Evolutionary conservation across 2,888 invertebrate genomes (phyloP), one percentile per base, ranked within the genome.

Genomic region (Xylota sylvarum): DNA sequence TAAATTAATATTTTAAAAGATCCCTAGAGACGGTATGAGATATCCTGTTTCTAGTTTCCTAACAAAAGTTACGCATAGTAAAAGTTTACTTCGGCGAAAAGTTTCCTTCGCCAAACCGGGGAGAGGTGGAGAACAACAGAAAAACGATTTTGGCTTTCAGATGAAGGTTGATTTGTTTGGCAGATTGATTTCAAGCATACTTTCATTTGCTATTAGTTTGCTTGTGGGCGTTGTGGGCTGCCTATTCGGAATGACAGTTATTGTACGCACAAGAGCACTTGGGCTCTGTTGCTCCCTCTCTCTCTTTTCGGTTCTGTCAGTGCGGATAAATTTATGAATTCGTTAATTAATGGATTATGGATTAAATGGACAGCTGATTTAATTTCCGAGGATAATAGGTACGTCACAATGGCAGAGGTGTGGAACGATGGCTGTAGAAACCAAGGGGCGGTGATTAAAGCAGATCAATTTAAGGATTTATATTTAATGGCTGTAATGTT

Each of bases 321-420:
- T 64, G 37, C 30, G 52, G 58, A 58, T 58, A 27, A 32, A 50
- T 67, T 50, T 58, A 32, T 19, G 43, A 43, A 56, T 56, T 35
- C 55, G 46, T n/a, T 76, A 76, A 76, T 76, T 76, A 76, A 76
- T 65, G 76, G 56, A 76, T 76, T 76, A 65, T 27, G 74, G 65
- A 65, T 56, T 43, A 65, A 76, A 65, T 56, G 76, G 46, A 65
- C 27, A 65, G 32, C 46, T 35, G 65, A 76, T 48, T 65, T 46
- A 65, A 56, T 76, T 76, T 23, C 23, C 9, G n/a, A 52, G 40
- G 14, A 32, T 52, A 43, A 55, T 74, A 32, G 64, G 55, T 55
- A 27, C 52, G 52, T 14, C 14, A 5, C 48, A 37, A 48, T 48
- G 32, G 14, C 30, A 35, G 70, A 27, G 32, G 43, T 46, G 30